Percentiles rank a stretch among this genome's conserved stretches.
phyloP scores from a whole-genome alignment of 2,888 invertebrate genomes.

The Cerceris rybyensis region DNA sequence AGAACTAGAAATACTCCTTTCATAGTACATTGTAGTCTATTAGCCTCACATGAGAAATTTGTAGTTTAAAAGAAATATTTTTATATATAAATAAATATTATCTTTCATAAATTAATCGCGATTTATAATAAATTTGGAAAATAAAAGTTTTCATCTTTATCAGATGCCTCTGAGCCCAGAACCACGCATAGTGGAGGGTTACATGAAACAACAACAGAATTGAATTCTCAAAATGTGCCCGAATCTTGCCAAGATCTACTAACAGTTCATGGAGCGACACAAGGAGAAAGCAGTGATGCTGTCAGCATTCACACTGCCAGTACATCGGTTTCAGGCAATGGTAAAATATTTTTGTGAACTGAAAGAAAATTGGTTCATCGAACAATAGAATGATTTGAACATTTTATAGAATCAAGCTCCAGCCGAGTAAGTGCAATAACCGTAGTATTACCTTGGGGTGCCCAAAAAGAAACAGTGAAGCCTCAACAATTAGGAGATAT shows the following conservation, averaged over 20 bases:
- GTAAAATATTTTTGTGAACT: constrained; percentile 61
- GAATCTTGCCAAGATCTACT: constrained; percentile 74
- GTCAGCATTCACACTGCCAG: constrained; percentile 79
- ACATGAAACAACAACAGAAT: constrained; percentile 72
- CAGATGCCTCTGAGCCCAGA: constrained; percentile 76
- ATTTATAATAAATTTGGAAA: neutral
- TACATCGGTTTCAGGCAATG: constrained; percentile 79
- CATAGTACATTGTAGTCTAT: constrained; percentile 31
- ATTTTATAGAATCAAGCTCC: constrained; percentile 76
- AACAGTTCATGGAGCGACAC: constrained; percentile 72
- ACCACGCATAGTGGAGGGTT: constrained; percentile 71
- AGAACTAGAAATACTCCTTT: constrained; percentile 37
- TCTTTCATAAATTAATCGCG: neutral
- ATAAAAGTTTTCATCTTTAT: constrained; percentile 31
- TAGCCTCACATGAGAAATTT: constrained; percentile 12
- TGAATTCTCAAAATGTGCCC: constrained; percentile 64
- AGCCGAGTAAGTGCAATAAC: constrained; percentile 79
- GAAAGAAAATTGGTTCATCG: neutral
- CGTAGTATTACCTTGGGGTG: constrained; percentile 90
- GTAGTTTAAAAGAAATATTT: constrained; percentile 8
- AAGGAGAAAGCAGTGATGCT: constrained; percentile 78
- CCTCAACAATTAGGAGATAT: constrained; percentile 83
- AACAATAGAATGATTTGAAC: constrained; percentile 11
- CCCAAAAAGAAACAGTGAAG: constrained; percentile 86
- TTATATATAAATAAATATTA: constrained; percentile 6